Percentiles rank a stretch among this genome's conserved stretches.
Evolutionary conservation across 2,797 vertebrate genomes (phyloP).

Genomic region (Galago senegalensis): DNA sequence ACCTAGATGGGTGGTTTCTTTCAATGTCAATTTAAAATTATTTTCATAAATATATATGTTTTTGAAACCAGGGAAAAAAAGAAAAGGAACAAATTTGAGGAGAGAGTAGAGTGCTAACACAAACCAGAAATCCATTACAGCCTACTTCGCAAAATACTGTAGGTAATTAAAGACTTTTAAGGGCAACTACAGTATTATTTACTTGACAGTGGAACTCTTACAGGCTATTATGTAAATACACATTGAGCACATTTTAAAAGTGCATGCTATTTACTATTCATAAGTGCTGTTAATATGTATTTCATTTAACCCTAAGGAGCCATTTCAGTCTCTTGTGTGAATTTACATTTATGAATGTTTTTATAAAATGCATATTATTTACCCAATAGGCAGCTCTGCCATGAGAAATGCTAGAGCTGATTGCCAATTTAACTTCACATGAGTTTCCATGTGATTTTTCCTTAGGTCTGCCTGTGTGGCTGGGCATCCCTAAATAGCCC

Average conservation of each 20-base stretch:
- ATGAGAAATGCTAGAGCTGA: conserved; percentile 77
- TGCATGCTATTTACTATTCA: conserved; percentile 77
- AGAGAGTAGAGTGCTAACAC: conserved; percentile 65
- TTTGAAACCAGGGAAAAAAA: conserved; percentile 77
- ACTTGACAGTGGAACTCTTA: conserved; percentile 79
- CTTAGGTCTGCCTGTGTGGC: conserved; percentile 6
- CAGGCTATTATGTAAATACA: conserved; percentile 76
- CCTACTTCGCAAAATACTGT: conserved; percentile 58
- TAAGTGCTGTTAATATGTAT: conserved; percentile 78
- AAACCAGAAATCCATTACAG: conserved; percentile 84
- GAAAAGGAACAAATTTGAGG: conserved; percentile 66
- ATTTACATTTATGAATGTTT: conserved; percentile 84
- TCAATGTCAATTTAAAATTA: conserved; percentile 81
- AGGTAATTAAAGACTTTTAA: conserved; percentile 82
- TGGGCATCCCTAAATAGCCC: conserved; percentile 69
- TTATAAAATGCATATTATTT: conserved; percentile 83
- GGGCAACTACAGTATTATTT: conserved; percentile 76
- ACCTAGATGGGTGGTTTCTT: conserved; percentile 77
- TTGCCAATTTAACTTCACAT: conserved; percentile 81
- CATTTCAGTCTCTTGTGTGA: conserved; percentile 84
- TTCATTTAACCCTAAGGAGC: conserved; percentile 84
- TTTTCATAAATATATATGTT: conserved; percentile 75
- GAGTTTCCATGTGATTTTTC: conserved; percentile 67
- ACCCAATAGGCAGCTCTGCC: conserved; percentile 73
- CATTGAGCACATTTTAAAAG: conserved; percentile 78